phyloP scores from a whole-genome alignment of 2,888 invertebrate species.

The Aethes cnicana region DNA sequence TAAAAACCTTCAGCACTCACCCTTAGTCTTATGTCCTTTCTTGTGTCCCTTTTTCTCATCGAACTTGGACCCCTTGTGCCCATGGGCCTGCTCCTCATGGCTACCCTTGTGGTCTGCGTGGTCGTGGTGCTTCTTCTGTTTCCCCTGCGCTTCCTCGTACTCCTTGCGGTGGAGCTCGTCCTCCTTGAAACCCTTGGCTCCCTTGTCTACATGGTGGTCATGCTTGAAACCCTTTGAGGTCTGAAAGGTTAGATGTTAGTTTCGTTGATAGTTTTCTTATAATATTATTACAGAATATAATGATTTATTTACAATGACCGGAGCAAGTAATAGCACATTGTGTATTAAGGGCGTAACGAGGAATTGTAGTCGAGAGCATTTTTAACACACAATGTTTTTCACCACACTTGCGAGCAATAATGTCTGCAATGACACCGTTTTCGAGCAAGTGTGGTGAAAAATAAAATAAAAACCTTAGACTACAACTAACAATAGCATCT shows the following conservation, averaged over 20 bases:
- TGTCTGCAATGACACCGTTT: no score
- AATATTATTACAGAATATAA: no score
- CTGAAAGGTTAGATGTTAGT: constrained; percentile 46
- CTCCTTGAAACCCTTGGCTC: constrained; percentile 81
- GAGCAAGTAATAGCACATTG: no score
- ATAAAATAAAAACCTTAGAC: no score
- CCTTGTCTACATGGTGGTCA: constrained; percentile 83
- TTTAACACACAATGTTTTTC: no score
- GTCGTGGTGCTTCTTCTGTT: constrained; percentile 85
- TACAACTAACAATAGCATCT: no score
- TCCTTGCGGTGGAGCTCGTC: constrained; percentile 83
- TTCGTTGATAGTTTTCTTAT: neutral
- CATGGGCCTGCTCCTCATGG: constrained; percentile 86
- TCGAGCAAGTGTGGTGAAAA: no score
- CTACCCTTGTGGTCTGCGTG: constrained; percentile 84
- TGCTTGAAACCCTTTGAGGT: constrained; percentile 81
- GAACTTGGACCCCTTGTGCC: constrained; percentile 86
- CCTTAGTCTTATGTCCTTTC: constrained; percentile 89
- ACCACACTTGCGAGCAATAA: no score
- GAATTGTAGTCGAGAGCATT: no score
- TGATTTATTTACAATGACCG: no score
- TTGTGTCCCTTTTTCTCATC: constrained; percentile 89
- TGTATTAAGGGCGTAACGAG: no score
- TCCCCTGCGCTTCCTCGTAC: constrained; percentile 84
- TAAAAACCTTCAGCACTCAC: constrained; percentile 41